phyloP scores from a whole-genome alignment of 2,797 vertebrate species.

The Pangasius macronema region DNA sequence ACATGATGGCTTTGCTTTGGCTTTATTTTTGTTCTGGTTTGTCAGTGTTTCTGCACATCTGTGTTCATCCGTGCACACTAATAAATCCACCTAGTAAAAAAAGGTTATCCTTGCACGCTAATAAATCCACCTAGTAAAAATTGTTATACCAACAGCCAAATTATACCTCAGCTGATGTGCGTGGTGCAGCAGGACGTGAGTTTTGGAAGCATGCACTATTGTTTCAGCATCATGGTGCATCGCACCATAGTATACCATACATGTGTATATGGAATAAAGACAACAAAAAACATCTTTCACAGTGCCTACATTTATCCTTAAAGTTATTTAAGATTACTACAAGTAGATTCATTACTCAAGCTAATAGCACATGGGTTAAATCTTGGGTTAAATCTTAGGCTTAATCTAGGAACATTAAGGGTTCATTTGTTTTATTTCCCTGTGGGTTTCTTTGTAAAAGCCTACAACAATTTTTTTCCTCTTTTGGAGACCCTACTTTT shows the following conservation, averaged over 20 bases:
- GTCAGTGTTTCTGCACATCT: background rate
- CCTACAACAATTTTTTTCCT: background rate
- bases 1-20: background rate
- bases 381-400: background rate
- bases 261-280: background rate
- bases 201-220: background rate
- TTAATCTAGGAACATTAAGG: background rate
- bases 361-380: background rate
- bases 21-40: background rate
- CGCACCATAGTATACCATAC: background rate
- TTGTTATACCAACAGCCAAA: background rate
- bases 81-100: background rate
- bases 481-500: background rate
- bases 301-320: constrained; percentile 28
- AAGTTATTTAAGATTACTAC: constrained; percentile 31
- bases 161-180: background rate
- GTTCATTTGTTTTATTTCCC: background rate
- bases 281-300: background rate
- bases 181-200: background rate
- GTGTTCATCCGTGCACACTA: background rate
- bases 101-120: background rate
- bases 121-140: background rate
- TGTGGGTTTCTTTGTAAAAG: background rate
- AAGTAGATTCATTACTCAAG: constrained; percentile 46
- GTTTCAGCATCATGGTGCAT: background rate